These are phyloP conservation scores for Corvus hawaiiensis DNA, from an alignment of 2,113 vertebrate genomes.

Conservation along the genomic window DNA sequence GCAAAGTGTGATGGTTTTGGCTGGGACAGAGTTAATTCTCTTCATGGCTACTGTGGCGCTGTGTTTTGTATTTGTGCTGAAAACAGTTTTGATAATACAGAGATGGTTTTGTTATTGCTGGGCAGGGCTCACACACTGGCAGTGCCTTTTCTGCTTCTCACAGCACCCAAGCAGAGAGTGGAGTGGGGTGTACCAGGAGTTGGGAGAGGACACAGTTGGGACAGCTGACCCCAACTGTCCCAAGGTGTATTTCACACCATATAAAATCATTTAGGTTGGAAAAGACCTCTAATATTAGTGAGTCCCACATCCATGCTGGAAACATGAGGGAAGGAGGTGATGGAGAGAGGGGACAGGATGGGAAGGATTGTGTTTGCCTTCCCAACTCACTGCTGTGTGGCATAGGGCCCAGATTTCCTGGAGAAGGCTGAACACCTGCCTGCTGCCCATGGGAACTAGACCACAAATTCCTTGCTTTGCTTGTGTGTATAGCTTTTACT, in stretches of 20 bases:
- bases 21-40: background rate
- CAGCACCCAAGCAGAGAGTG: fast-evolving
- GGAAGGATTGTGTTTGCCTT: background rate
- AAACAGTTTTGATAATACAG: background rate
- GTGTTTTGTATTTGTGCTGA: background rate
- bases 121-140: background rate
- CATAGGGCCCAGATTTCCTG: background rate
- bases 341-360: too few species aligned
- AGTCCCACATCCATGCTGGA: background rate
- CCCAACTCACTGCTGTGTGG: background rate
- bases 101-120: background rate
- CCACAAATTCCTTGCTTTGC: background rate
- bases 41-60: background rate
- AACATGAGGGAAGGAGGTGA: background rate
- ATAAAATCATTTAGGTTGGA: background rate
- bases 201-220: background rate
- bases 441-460: background rate
- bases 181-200: fast-evolving
- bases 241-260: background rate
- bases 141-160: background rate
- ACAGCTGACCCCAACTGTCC: background rate
- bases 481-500: background rate
- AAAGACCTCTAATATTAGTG: background rate
- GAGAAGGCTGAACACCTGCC: background rate
- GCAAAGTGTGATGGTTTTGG: background rate